A percentile compares a stretch with the other conserved stretches of the same genome.
Evolutionary conservation across 2,888 invertebrate species (phyloP).

Genomic region (Sphaeridia pumilis): DNA sequence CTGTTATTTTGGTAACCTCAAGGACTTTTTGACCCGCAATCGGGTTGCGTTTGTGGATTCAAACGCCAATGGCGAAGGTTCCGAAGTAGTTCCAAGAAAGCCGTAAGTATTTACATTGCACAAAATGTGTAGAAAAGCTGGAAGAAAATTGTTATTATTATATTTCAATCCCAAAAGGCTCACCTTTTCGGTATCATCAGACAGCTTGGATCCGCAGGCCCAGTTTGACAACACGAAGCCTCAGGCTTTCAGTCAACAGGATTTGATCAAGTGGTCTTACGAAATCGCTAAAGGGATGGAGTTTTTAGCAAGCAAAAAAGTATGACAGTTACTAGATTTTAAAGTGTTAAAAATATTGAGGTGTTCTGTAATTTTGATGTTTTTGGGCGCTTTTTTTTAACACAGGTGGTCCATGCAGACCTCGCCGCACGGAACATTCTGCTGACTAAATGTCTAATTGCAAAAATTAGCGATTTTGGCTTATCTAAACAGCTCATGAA

Average conservation of each 20-base stretch:
- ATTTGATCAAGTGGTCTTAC: background rate
- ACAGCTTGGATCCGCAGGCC: too few relatives aligned
- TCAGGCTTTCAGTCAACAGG: background rate
- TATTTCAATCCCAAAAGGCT: too few relatives aligned
- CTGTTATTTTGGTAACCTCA: background rate
- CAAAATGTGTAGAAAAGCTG: too few relatives aligned
- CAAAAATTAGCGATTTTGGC: constrained; percentile 1
- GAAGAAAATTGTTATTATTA: too few relatives aligned
- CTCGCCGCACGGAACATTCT: background rate
- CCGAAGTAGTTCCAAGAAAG: too few relatives aligned
- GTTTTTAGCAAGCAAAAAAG: background rate
- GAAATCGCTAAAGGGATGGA: constrained; percentile 3
- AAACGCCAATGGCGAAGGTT: background rate
- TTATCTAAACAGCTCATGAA: background rate
- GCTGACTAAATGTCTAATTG: background rate
- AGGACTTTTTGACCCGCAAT: background rate
- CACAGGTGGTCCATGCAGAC: background rate
- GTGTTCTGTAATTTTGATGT: too few relatives aligned
- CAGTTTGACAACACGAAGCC: background rate
- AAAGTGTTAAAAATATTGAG: background rate
- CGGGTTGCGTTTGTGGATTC: background rate
- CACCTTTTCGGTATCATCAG: too few relatives aligned
- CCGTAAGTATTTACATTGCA: too few relatives aligned
- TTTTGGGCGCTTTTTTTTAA: background rate
- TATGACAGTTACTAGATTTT: background rate